Conservation (phyloP, 2,113 vertebrate species). For the Tricholaema leucomelas region DNA sequence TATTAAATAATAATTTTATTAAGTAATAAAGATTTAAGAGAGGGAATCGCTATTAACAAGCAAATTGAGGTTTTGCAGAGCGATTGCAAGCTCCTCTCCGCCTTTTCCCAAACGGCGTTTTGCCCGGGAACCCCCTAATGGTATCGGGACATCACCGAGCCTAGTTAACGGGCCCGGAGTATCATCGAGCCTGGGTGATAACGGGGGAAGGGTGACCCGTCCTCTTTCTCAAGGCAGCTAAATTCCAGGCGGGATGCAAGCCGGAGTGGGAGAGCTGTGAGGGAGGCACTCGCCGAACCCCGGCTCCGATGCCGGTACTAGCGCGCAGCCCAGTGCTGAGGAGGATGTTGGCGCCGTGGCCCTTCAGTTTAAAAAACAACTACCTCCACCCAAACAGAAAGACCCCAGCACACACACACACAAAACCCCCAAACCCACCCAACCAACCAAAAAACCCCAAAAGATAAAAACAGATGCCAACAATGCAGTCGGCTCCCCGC, state of each 20-base stretch:
- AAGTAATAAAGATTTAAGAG: neutral
- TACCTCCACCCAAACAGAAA: too few species aligned
- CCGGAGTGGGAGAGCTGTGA: rapidly evolving
- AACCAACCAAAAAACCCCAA: neutral
- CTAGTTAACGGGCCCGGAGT: neutral
- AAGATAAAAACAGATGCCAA: neutral
- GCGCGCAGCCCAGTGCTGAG: neutral
- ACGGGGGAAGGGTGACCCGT: too few species aligned
- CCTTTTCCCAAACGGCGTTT: neutral
- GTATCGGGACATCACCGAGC: too few species aligned
- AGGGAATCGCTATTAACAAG: neutral
- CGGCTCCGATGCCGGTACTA: neutral
- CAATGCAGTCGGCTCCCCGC: neutral
- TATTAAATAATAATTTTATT: neutral
- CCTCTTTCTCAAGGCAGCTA: neutral
- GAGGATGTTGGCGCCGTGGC: neutral
- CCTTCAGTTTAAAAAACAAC: neutral
- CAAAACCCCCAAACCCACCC: too few species aligned
- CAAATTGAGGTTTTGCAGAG: neutral
- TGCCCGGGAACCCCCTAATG: too few species aligned
- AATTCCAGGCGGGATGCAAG: rapidly evolving
- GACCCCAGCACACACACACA: too few species aligned
- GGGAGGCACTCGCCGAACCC: too few species aligned
- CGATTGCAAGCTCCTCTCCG: neutral
- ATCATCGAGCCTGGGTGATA: too few species aligned